Evolutionary conservation across 2,888 invertebrate species (phyloP).

Genomic region (Agapostemon virescens): DNA sequence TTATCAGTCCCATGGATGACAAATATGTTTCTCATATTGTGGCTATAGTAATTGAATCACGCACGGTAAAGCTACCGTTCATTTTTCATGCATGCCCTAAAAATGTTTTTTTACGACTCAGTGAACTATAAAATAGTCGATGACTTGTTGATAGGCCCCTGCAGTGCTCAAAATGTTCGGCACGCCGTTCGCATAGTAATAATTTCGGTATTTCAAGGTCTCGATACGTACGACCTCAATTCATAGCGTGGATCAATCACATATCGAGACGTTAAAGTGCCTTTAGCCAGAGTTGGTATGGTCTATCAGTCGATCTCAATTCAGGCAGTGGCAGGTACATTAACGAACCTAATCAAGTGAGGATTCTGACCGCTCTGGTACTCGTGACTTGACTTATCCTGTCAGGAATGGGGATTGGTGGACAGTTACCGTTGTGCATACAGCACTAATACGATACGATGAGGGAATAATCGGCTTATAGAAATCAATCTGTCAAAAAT

Average conservation of each 20-base stretch:
- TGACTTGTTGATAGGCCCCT: not conserved
- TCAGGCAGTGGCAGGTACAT: slow-evolving; percentile 56
- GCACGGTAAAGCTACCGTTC: not conserved
- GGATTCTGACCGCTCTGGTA: slow-evolving; percentile 36
- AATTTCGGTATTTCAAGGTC: slow-evolving; percentile 3
- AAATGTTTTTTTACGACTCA: not conserved
- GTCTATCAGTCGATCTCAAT: slow-evolving; percentile 51
- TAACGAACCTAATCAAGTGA: slow-evolving; percentile 61
- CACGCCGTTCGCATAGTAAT: not conserved
- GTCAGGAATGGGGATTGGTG: slow-evolving; percentile 37
- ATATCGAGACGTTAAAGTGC: slow-evolving; percentile 39
- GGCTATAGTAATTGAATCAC: not conserved
- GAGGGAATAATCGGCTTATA: not conserved
- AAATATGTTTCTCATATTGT: not conserved
- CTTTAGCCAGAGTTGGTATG: slow-evolving; percentile 15
- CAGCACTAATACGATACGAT: not conserved
- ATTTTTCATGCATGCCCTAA: not conserved
- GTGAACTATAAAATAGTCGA: not conserved
- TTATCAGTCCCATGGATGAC: not conserved
- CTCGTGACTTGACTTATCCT: slow-evolving; percentile 40
- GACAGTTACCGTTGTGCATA: slow-evolving; percentile 28
- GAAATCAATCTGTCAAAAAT: slow-evolving; percentile 1
- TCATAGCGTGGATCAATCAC: slow-evolving; percentile 37
- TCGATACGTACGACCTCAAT: slow-evolving; percentile 1
- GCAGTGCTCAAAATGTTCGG: not conserved